phyloP scores from a whole-genome alignment of 2,113 vertebrate genomes.

The Callopanchax toddi region DNA sequence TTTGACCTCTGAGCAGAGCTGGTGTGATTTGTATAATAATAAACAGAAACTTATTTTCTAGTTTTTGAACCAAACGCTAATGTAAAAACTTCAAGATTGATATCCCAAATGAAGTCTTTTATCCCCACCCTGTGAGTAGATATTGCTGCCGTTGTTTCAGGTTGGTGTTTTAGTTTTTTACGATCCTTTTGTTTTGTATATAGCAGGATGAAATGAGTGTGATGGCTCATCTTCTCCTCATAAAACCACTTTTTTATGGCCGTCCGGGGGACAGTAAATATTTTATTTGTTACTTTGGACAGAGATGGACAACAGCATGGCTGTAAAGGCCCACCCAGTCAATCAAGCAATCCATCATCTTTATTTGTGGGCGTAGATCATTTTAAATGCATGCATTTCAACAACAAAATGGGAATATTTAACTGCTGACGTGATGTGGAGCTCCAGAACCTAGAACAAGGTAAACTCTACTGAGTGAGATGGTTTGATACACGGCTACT shows the following conservation, averaged over 20 bases:
- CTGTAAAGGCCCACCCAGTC: slow-evolving; percentile 36
- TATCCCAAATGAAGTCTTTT: background rate
- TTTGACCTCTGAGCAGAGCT: slow-evolving; percentile 58
- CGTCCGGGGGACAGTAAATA: slow-evolving; percentile 47
- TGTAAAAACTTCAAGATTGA: background rate
- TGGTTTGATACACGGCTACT: too few relatives aligned
- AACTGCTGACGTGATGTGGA: background rate
- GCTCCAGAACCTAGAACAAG: too few relatives aligned
- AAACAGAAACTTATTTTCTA: slow-evolving; percentile 35
- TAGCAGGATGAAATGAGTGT: slow-evolving; percentile 29
- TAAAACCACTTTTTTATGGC: slow-evolving; percentile 39
- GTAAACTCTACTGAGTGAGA: too few relatives aligned
- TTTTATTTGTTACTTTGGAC: slow-evolving; percentile 68
- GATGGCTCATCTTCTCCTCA: slow-evolving; percentile 44
- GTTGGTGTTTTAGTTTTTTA: background rate
- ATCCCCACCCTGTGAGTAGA: background rate
- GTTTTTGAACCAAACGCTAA: background rate
- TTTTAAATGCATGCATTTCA: slow-evolving; percentile 8
- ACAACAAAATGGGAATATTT: background rate
- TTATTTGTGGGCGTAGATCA: slow-evolving; percentile 48
- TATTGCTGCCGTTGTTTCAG: background rate
- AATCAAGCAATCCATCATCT: slow-evolving; percentile 57
- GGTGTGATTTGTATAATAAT: slow-evolving; percentile 44
- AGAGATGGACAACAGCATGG: slow-evolving; percentile 44
- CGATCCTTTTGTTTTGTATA: slow-evolving; percentile 9